Conservation (phyloP, 2,113 vertebrate genomes). For the Naja naja region DNA sequence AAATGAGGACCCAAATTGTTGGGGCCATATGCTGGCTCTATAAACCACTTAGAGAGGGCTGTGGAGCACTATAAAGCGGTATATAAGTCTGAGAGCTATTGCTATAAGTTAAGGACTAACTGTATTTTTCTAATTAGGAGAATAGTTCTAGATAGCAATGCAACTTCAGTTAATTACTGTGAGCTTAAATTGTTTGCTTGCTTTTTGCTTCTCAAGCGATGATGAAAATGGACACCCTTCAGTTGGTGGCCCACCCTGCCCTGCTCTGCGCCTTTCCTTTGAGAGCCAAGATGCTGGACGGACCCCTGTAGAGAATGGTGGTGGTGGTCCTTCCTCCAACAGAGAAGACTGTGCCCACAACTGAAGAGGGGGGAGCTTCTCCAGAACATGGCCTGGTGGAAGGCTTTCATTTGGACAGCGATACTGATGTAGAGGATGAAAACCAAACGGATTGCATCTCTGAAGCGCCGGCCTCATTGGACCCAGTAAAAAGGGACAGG, state of each 20-base stretch:
- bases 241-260: background rate
- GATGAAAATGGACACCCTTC: background rate
- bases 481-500: background rate
- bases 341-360: background rate
- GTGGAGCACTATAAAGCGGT: background rate
- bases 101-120: background rate
- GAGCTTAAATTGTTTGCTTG: background rate
- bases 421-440: slow-evolving; percentile 49
- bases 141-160: background rate
- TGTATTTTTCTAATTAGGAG: background rate
- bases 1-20: too few species aligned
- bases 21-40: too few species aligned
- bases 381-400: background rate
- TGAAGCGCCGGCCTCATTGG: background rate
- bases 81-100: background rate
- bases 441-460: background rate
- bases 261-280: background rate
- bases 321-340: background rate
- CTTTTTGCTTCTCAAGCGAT: background rate
- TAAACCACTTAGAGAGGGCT: too few species aligned
- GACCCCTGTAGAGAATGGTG: background rate
- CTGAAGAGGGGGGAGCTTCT: background rate
- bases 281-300: background rate
- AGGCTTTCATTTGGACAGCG: slow-evolving; percentile 50
- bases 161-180: background rate